These are phyloP conservation scores for Seira sanloemensis DNA, from an alignment of 2,888 invertebrate species.

Conservation along the genomic window DNA sequence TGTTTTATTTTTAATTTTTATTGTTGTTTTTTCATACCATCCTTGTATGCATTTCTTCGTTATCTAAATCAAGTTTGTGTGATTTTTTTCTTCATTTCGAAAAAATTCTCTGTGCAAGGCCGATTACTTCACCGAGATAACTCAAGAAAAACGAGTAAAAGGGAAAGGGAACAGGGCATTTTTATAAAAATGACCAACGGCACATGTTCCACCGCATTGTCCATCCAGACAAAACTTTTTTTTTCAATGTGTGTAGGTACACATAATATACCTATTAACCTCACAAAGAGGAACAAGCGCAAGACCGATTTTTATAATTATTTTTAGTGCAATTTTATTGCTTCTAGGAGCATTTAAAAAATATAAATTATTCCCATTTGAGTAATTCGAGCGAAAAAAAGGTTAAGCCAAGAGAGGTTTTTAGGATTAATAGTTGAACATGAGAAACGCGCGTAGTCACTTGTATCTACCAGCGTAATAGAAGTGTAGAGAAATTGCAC, in stretches of 20 bases:
- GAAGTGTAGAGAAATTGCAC: too few relatives aligned
- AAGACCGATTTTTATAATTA: neutral
- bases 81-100: slow-evolving; percentile 29
- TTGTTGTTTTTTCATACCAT: slow-evolving; percentile 36
- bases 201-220: neutral
- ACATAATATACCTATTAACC: neutral
- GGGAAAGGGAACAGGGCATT: neutral
- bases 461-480: neutral
- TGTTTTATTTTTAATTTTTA: slow-evolving; percentile 56
- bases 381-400: slow-evolving; percentile 29
- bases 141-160: neutral
- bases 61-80: slow-evolving; percentile 1
- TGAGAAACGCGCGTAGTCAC: neutral
- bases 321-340: slow-evolving; percentile 43
- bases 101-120: slow-evolving; percentile 52
- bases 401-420: too few relatives aligned
- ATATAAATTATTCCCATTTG: slow-evolving; percentile 51
- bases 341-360: slow-evolving; percentile 22
- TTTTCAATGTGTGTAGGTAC: neutral
- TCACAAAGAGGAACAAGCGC: neutral
- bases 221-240: neutral
- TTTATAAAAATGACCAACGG: slow-evolving; percentile 4
- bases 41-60: slow-evolving; percentile 29
- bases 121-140: slow-evolving; percentile 53
- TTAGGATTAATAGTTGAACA: too few relatives aligned